These are phyloP conservation scores for Trinectes maculatus DNA, from an alignment of 2,113 vertebrate species.

Conservation along the genomic window DNA sequence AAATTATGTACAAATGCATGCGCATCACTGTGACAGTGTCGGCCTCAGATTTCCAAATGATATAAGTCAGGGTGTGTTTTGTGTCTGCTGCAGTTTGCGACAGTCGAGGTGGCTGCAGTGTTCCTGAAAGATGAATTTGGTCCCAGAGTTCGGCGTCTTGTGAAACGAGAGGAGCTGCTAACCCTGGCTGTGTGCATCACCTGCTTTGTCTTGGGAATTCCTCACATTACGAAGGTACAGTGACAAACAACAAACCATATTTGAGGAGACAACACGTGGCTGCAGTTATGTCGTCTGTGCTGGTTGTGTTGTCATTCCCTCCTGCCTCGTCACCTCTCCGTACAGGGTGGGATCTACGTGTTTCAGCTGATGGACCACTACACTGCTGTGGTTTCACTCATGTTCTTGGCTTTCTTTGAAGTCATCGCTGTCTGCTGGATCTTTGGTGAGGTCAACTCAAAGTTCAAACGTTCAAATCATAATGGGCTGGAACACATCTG, in stretches of 20 bases:
- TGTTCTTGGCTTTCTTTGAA: conserved; percentile 82
- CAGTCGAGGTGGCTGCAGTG: conserved; percentile 77
- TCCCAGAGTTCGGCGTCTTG: conserved; percentile 39
- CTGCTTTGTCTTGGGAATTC: conserved; percentile 77
- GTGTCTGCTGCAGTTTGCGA: conserved; percentile 75
- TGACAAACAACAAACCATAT: conserved; percentile 1
- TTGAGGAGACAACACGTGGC: not conserved
- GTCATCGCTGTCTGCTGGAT: conserved; percentile 78
- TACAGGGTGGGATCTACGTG: conserved; percentile 80
- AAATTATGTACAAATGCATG: too few species aligned
- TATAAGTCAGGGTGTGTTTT: not conserved
- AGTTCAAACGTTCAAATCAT: not conserved
- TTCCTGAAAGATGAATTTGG: conserved; percentile 80
- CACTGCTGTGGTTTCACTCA: conserved; percentile 80
- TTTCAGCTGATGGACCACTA: conserved; percentile 85
- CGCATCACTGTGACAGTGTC: not conserved
- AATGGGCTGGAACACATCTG: too few species aligned
- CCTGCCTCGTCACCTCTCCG: too few species aligned
- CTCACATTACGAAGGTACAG: conserved; percentile 76
- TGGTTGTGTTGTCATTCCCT: not conserved
- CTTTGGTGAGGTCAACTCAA: conserved; percentile 71
- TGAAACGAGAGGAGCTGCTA: conserved; percentile 79
- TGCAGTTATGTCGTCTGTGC: not conserved
- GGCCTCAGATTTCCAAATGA: too few species aligned
- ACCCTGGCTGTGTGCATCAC: conserved; percentile 66